Conservation (phyloP, 2,113 vertebrate species). For the Crotalus helleri region DNA sequence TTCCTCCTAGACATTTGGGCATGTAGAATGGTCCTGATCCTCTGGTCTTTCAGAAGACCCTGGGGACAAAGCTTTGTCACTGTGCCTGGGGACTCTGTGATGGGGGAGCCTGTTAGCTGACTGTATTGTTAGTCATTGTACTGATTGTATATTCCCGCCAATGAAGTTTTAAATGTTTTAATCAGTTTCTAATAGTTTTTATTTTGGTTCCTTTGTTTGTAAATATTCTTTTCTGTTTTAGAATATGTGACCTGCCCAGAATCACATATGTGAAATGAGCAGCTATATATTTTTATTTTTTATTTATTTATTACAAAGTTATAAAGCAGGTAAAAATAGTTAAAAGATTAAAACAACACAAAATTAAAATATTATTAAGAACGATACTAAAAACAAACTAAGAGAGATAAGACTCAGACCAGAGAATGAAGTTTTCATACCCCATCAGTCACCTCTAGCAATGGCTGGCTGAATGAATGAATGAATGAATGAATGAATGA, state of each 20-base stretch:
- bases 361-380: too few species aligned
- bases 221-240: background rate
- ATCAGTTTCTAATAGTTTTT: background rate
- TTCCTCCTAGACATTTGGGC: background rate
- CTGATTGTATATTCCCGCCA: background rate
- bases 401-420: too few species aligned
- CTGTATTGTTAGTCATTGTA: background rate
- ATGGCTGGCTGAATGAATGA: too few species aligned
- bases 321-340: too few species aligned
- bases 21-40: background rate
- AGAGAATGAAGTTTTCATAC: too few species aligned
- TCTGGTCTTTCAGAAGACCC: background rate
- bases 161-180: background rate
- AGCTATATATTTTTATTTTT: background rate
- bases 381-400: too few species aligned
- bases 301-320: too few species aligned
- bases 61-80: background rate
- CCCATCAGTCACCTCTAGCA: too few species aligned
- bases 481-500: too few species aligned
- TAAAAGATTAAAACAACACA: too few species aligned
- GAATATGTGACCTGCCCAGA: background rate
- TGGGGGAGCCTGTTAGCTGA: background rate
- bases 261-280: background rate
- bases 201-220: background rate
- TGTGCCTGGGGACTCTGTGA: background rate